phyloP scores from a whole-genome alignment of 64 coral and sea anemone genomes.

The Trachythela sp. region DNA sequence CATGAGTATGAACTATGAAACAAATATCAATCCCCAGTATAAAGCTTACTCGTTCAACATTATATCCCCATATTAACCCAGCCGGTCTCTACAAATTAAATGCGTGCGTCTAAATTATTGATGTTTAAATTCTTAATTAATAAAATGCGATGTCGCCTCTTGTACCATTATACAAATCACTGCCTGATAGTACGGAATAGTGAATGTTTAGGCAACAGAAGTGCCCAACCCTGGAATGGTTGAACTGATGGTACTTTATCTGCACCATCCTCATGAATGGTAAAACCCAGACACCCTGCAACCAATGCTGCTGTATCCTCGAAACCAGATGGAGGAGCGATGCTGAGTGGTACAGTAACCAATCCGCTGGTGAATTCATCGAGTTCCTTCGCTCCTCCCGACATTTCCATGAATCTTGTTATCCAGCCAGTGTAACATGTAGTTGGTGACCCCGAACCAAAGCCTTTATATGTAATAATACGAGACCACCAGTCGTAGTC shows the following conservation, averaged over 20 bases:
- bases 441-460: background rate
- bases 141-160: too few relatives aligned
- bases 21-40: too few relatives aligned
- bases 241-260: conserved; percentile 41
- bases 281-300: too few relatives aligned
- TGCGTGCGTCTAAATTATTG: too few relatives aligned
- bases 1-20: too few relatives aligned
- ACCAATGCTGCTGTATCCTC: conserved; percentile 57
- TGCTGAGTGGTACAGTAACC: conserved; percentile 52
- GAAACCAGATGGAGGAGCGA: conserved; percentile 7
- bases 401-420: conserved; percentile 26
- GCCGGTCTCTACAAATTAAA: too few relatives aligned
- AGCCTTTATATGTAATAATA: conserved; percentile 12
- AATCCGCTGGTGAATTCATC: conserved; percentile 39
- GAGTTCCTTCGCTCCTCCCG: background rate
- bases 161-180: too few relatives aligned
- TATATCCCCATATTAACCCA: too few relatives aligned
- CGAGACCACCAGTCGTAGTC: conserved; percentile 60
- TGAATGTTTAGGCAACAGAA: conserved; percentile 33
- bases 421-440: background rate
- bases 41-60: too few relatives aligned
- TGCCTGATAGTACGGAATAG: conserved; percentile 19
- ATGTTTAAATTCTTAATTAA: too few relatives aligned
- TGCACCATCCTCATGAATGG: conserved; percentile 9
- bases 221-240: conserved; percentile 71